phyloP scores from a whole-genome alignment of 2,888 invertebrate genomes.

The Ichneumoninae sp. region DNA sequence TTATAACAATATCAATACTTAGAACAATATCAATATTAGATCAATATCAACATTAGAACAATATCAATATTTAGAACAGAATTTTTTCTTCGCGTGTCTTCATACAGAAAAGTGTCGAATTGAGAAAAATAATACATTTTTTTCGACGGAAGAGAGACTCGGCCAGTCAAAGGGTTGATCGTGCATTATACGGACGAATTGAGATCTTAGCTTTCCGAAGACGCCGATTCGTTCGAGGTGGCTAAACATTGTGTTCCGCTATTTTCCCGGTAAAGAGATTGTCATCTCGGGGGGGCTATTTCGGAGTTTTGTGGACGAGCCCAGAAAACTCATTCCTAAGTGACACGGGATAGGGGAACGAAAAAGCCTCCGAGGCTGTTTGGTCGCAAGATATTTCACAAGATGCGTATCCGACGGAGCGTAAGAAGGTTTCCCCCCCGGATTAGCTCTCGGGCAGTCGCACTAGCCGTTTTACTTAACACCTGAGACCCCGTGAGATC shows the following conservation, averaged over 20 bases:
- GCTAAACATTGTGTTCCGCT: neutral
- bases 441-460: constrained; percentile 56
- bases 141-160: neutral
- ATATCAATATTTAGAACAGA: no score
- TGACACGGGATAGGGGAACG: constrained; percentile 24
- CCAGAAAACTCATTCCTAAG: constrained; percentile 39
- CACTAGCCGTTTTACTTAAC: constrained; percentile 74
- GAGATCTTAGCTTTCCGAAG: neutral
- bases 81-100: neutral
- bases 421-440: constrained; percentile 60
- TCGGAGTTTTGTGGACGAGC: constrained; percentile 12
- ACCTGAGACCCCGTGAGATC: constrained; percentile 73
- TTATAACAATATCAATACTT: no score
- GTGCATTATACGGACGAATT: neutral
- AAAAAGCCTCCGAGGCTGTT: constrained; percentile 30
- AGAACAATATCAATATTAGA: no score
- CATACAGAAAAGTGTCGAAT: neutral
- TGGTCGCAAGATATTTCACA: constrained; percentile 55
- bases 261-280: constrained; percentile 47
- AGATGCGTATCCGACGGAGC: constrained; percentile 58
- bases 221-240: constrained; percentile 5
- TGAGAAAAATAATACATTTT: neutral
- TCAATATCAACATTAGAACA: no score
- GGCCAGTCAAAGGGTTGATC: neutral
- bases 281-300: constrained; percentile 34